Percentiles rank a stretch among this genome's conserved stretches.
Evolutionary conservation across 2,113 vertebrate genomes (phyloP).

Genomic region (Ictalurus furcatus): DNA sequence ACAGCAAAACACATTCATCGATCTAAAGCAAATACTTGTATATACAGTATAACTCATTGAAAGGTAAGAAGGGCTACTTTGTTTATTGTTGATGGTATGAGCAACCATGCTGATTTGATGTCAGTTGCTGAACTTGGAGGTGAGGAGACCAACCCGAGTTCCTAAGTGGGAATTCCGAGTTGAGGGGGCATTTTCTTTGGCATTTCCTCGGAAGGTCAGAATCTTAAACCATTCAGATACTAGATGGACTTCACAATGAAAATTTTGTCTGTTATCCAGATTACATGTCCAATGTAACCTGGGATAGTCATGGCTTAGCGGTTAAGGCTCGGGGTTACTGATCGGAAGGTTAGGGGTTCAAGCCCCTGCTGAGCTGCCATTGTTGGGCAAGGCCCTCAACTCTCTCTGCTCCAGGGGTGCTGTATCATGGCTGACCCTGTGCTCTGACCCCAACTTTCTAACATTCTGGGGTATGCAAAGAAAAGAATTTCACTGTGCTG

Average conservation of each 20-base stretch:
- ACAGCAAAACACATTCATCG: not conserved
- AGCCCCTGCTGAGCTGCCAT: too few species aligned
- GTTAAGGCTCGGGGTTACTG: too few species aligned
- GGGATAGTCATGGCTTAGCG: too few species aligned
- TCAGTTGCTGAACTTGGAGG: not conserved
- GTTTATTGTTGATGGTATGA: not conserved
- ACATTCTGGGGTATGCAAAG: too few species aligned
- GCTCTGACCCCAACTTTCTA: too few species aligned
- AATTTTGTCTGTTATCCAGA: not conserved
- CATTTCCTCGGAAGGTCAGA: not conserved
- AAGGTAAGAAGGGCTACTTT: not conserved
- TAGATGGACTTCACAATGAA: not conserved
- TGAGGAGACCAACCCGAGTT: not conserved
- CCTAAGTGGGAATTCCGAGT: not conserved
- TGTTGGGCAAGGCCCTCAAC: too few species aligned
- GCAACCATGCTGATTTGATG: not conserved
- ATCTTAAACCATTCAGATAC: not conserved
- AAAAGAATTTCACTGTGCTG: too few species aligned
- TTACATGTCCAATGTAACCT: too few species aligned
- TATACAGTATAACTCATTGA: not conserved
- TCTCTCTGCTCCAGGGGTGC: too few species aligned
- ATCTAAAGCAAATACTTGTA: not conserved
- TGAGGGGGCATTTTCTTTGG: not conserved
- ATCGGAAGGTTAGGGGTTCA: too few species aligned
- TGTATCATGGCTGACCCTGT: too few species aligned